These are phyloP conservation scores for Gonioctena quinquepunctata DNA, from an alignment of 1,140 invertebrate species.

Conservation along the genomic window DNA sequence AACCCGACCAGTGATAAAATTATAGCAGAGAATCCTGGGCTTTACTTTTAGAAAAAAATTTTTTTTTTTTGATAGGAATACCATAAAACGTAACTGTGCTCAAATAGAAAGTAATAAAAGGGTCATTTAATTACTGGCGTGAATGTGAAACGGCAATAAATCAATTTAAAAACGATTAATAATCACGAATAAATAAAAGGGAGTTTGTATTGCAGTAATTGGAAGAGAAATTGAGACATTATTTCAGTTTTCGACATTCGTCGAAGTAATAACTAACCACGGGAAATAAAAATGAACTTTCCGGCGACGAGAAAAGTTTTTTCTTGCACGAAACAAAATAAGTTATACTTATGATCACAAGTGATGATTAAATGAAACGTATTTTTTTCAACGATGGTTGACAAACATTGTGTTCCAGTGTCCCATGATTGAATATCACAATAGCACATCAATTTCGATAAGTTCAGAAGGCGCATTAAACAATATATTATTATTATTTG, in stretches of 20 bases:
- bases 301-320: no score
- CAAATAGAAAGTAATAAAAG: conserved; percentile 18
- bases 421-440: no score
- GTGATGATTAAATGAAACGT: no score
- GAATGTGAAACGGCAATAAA: conserved; percentile 23
- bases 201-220: conserved; percentile 11
- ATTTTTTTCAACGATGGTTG: no score
- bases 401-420: no score
- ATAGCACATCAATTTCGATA: no score
- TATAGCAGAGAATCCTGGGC: not conserved
- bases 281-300: no score
- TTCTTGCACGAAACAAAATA: no score
- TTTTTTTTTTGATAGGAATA: conserved; percentile 20
- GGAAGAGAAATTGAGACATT: conserved; percentile 8
- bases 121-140: conserved; percentile 19
- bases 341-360: no score
- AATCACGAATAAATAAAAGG: conserved; percentile 22
- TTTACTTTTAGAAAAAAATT: conserved; percentile 8
- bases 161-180: conserved; percentile 34
- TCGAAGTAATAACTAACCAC: no score
- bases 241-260: not conserved
- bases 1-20: not conserved
- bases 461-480: no score
- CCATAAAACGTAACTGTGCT: conserved; percentile 22
- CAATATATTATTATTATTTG: no score